Conservation (phyloP, 2,797 vertebrate genomes). For the Rhincodon typus region DNA sequence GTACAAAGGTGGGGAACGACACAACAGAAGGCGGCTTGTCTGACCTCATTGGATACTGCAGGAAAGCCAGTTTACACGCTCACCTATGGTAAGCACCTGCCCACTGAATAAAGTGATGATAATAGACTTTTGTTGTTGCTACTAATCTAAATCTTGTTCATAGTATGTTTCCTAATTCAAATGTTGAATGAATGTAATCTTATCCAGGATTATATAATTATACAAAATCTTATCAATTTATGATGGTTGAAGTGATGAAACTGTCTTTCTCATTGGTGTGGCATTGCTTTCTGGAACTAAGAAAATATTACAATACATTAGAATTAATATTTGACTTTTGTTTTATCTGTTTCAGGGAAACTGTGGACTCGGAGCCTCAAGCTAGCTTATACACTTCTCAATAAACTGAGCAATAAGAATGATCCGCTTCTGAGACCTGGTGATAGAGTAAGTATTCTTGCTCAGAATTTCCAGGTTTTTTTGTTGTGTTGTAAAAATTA, state of each 20-base stretch:
- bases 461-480: neutral
- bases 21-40: conserved; percentile 80
- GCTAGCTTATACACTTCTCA: conserved; percentile 85
- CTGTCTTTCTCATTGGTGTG: neutral
- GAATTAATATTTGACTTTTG: neutral
- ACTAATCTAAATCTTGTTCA: neutral
- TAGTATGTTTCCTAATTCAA: neutral
- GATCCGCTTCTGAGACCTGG: conserved; percentile 83
- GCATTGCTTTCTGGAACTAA: neutral
- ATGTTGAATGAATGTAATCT: neutral
- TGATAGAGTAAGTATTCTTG: conserved; percentile 72
- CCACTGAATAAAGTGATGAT: neutral
- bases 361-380: conserved; percentile 94
- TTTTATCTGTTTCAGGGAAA: conserved; percentile 64
- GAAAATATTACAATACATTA: neutral
- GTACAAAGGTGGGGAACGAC: conserved; percentile 81
- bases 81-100: conserved; percentile 70
- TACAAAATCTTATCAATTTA: neutral
- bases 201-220: neutral
- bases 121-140: neutral
- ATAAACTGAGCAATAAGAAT: conserved; percentile 82
- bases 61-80: conserved; percentile 83
- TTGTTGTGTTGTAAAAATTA: neutral
- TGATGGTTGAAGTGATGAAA: neutral
- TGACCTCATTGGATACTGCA: conserved; percentile 79